These are phyloP conservation scores for Zaprionus lineosus DNA, from an alignment of 2,888 invertebrate species.

Conservation along the genomic window DNA sequence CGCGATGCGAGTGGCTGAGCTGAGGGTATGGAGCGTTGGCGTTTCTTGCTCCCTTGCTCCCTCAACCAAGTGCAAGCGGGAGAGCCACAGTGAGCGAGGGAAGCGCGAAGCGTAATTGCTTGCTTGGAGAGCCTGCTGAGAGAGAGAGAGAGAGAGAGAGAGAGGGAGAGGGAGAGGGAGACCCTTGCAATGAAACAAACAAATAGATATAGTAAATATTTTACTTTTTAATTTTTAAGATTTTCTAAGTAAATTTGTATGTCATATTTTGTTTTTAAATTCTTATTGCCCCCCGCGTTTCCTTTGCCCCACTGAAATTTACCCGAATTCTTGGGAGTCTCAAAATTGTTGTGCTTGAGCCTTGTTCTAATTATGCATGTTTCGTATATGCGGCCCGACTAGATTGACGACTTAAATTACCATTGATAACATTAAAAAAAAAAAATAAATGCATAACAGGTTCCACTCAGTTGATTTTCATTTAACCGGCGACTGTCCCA, in stretches of 20 bases:
- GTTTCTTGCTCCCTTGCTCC: slow-evolving; percentile 6
- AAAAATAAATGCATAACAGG: slow-evolving; percentile 24
- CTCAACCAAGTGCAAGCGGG: slow-evolving; percentile 1
- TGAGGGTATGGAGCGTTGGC: slow-evolving; percentile 25
- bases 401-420: slow-evolving; percentile 17
- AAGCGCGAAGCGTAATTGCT: not conserved
- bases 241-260: slow-evolving; percentile 17
- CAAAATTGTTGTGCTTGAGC: slow-evolving; percentile 9
- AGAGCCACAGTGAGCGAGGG: not conserved
- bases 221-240: slow-evolving; percentile 9
- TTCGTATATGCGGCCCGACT: not conserved
- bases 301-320: too few relatives aligned
- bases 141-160: slow-evolving; percentile 7
- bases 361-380: slow-evolving; percentile 39
- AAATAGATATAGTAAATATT: slow-evolving; percentile 12
- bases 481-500: slow-evolving; percentile 9
- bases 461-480: slow-evolving; percentile 37
- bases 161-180: not conserved
- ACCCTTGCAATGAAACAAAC: too few relatives aligned
- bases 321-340: not conserved
- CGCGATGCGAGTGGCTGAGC: slow-evolving; percentile 43
- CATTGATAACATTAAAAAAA: slow-evolving; percentile 25
- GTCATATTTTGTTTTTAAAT: not conserved
- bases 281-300: too few relatives aligned
- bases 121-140: too few relatives aligned